Evolutionary conservation across 2,797 vertebrate species (phyloP).

Genomic region (Sebastiscus tertius): DNA sequence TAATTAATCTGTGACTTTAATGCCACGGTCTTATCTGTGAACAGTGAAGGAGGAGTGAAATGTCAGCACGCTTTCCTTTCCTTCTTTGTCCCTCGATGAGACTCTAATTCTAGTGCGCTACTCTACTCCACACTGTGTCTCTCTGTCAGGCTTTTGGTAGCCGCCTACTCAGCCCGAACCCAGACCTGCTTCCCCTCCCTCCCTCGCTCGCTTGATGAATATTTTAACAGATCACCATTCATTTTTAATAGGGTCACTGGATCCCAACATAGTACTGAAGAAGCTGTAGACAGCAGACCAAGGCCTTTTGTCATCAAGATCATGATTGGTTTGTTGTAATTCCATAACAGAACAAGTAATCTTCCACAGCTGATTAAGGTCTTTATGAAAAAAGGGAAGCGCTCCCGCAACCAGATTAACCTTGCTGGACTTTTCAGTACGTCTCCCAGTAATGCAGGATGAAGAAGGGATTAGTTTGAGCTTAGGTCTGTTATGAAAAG

Average conservation of each 20-base stretch:
- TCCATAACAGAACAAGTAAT: conserved; percentile 26
- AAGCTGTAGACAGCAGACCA: conserved; percentile 27
- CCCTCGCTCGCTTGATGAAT: conserved; percentile 60
- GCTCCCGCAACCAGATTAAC: conserved; percentile 9
- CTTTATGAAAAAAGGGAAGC: conserved; percentile 1
- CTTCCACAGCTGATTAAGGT: conserved; percentile 33
- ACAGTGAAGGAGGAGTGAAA: conserved; percentile 20
- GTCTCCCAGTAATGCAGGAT: conserved; percentile 2
- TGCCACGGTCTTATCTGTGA: conserved; percentile 15
- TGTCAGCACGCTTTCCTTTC: conserved; percentile 14
- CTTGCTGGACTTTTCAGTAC: background rate
- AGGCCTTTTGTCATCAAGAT: conserved; percentile 12
- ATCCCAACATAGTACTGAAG: conserved; percentile 33
- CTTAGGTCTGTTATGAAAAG: background rate
- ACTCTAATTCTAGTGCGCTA: conserved; percentile 7
- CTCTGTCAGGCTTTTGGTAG: conserved; percentile 21
- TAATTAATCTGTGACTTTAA: conserved; percentile 54
- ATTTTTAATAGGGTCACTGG: conserved; percentile 71
- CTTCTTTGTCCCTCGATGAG: background rate
- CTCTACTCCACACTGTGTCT: conserved; percentile 15
- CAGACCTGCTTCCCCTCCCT: conserved; percentile 7
- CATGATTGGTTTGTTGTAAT: conserved; percentile 17
- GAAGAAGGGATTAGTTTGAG: conserved; percentile 8
- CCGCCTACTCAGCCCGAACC: conserved; percentile 7
- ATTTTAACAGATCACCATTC: conserved; percentile 68